phyloP scores from a whole-genome alignment of 1,140 invertebrate genomes.

The Limonius californicus region DNA sequence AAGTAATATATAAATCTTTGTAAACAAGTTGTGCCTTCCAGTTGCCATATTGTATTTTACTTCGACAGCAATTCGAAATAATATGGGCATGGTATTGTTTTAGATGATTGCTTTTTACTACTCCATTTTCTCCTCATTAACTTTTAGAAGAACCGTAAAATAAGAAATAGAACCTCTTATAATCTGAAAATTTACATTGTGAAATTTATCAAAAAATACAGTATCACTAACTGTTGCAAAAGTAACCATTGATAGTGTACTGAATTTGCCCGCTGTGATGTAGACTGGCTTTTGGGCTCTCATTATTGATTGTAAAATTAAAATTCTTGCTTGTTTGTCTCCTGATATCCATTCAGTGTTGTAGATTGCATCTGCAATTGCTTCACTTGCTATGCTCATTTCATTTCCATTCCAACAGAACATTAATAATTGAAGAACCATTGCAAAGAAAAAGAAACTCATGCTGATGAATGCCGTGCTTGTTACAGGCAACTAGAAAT shows the following conservation, averaged over 20 bases:
- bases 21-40: too few species aligned
- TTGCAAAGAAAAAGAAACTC: background rate
- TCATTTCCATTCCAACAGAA: constrained; percentile 15
- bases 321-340: background rate
- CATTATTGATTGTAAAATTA: background rate
- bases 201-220: background rate
- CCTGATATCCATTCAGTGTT: constrained; percentile 11
- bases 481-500: constrained; percentile 2
- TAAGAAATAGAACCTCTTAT: background rate
- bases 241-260: constrained; percentile 3
- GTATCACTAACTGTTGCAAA: constrained; percentile 3
- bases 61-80: too few species aligned
- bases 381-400: constrained; percentile 4
- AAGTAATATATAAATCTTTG: too few species aligned
- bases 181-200: background rate
- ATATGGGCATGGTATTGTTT: too few species aligned
- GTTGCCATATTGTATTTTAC: too few species aligned
- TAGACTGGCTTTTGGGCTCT: background rate
- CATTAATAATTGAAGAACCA: constrained; percentile 14
- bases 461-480: constrained; percentile 1
- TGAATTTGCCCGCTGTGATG: constrained; percentile 18
- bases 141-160: background rate
- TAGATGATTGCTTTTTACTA: too few species aligned
- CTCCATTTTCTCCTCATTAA: background rate
- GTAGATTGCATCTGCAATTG: constrained; percentile 6